A percentile compares a stretch with the other conserved stretches of the same genome.
phyloP scores from a whole-genome alignment of 2,888 invertebrate species.

The Sarcophaga subvicina region DNA sequence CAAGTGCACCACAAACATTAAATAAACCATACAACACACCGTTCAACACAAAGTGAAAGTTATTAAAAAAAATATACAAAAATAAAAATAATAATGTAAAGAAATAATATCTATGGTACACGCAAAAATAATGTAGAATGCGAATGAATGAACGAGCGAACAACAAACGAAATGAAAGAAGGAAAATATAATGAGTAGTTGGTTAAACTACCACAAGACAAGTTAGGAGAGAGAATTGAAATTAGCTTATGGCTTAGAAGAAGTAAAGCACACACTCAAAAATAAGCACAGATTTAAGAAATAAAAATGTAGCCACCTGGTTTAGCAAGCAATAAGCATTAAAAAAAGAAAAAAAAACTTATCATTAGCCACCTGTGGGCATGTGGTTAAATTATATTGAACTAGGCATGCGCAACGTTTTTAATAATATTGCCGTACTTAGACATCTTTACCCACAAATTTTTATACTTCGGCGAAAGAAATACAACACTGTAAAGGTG shows the following conservation, averaged over 20 bases:
- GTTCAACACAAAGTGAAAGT: conserved; percentile 65
- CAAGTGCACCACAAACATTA: conserved; percentile 41
- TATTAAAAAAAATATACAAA: conserved; percentile 55
- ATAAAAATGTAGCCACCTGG: conserved; percentile 63
- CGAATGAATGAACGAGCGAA: conserved; percentile 42
- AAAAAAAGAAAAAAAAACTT: conserved; percentile 6
- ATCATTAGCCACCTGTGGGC: conserved; percentile 29
- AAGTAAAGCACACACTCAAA: conserved; percentile 39
- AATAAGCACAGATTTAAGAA: conserved; percentile 31
- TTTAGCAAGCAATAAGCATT: conserved; percentile 7
- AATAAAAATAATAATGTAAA: conserved; percentile 50
- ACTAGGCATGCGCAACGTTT: conserved; percentile 56
- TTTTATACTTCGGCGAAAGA: conserved; percentile 1
- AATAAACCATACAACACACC: neutral
- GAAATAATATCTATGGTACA: conserved; percentile 51
- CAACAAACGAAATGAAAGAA: conserved; percentile 46
- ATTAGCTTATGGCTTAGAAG: conserved; percentile 37
- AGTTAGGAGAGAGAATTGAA: conserved; percentile 54
- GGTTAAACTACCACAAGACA: conserved; percentile 48
- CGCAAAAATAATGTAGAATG: conserved; percentile 67
- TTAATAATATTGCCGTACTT: conserved; percentile 28
- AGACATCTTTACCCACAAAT: neutral
- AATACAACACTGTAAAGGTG: conserved; percentile 39
- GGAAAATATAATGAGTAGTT: conserved; percentile 46
- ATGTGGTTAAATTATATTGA: conserved; percentile 40